Base-by-base conservation (phyloP, 2,888 invertebrate species). In the Podabrus alpinus region DNA sequence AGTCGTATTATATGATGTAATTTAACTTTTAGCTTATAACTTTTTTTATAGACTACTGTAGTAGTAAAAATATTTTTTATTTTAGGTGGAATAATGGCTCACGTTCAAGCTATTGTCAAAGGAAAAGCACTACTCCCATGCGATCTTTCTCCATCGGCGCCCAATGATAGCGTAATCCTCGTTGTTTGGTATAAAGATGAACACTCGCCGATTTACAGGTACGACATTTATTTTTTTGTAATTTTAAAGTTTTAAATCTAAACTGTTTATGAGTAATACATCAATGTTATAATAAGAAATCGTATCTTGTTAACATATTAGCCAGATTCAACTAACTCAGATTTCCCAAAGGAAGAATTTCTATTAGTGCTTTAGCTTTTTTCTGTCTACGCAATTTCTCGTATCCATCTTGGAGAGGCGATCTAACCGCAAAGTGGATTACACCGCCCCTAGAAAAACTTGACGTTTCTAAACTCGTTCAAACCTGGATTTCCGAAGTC, bases 151-250 rank as follows among this genome's bases (percentile, higher is more conserved):
- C 92, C 95, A 66, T 92, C 94, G 69, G 89, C 92, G 80, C 90
- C 92, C 62, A 93, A 94, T 82, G 97, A 96, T 88, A 92, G 93
- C 77, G 92, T 95, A 76, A 91, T 95, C 66, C 91, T 97, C 69
- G 95, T 96, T 82, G 94, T 96, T 70, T 97, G 96, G 96, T 97
- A 96, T 87, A 95, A 95, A 87, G 94, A 95, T 86, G 95, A 96
- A 86, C 89, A 91, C 80, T 91, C 93, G 78, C 96, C 96, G 78
- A 94, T 97, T 83, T 97, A 96, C 90, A 96, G 96, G 95, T 96
- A 85, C 89, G 89, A 84, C 13, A n/a, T 59, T 69, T 59, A 69
- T 59, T 60, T 59, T 59, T 15, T 45, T 15, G 11, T 13, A 5
- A 24, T 7, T 29, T 45, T 45, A 5, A 45, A 4, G 2, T 45